A percentile compares a stretch with the other conserved stretches of the same genome.
Conservation (phyloP, 2,888 invertebrate species). For the Lathronympha strigana region DNA sequence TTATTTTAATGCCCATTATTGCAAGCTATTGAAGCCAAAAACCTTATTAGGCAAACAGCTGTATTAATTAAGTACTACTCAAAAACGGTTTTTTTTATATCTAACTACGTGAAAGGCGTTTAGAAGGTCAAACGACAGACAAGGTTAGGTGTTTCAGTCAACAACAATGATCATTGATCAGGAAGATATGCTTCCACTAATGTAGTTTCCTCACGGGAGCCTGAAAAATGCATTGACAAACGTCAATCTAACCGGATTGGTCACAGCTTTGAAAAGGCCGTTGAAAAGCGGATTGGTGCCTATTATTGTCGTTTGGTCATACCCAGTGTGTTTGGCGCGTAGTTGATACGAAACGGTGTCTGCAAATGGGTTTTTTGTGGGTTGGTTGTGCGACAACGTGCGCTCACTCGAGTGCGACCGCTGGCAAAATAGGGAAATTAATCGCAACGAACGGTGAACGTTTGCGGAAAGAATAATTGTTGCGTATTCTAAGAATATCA, state of each 20-base stretch:
- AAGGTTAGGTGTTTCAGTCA: slow-evolving; percentile 27
- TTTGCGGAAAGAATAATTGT: slow-evolving; percentile 14
- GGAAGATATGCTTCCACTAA: slow-evolving; percentile 34
- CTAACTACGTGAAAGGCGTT: slow-evolving; percentile 20
- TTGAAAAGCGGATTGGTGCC: slow-evolving; percentile 35
- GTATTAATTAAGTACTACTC: no score
- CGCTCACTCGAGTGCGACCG: slow-evolving; percentile 31
- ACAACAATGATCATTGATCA: slow-evolving; percentile 32
- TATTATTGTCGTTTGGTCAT: slow-evolving; percentile 42
- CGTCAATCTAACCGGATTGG: slow-evolving; percentile 49
- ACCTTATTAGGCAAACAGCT: no score
- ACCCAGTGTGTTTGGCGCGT: slow-evolving; percentile 37
- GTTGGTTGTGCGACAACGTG: slow-evolving; percentile 14
- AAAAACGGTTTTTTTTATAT: background rate
- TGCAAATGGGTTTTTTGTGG: slow-evolving; percentile 33
- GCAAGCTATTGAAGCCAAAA: no score
- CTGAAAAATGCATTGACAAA: slow-evolving; percentile 41
- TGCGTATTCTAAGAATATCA: slow-evolving; percentile 3
- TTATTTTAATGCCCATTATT: no score
- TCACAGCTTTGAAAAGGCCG: slow-evolving; percentile 48
- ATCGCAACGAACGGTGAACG: slow-evolving; percentile 8
- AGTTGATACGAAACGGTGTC: slow-evolving; percentile 41
- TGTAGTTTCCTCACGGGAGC: slow-evolving; percentile 31
- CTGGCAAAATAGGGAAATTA: slow-evolving; percentile 20
- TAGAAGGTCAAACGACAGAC: slow-evolving; percentile 26